Percentiles rank a stretch among this genome's conserved stretches.
Evolutionary conservation across 2,113 vertebrate genomes (phyloP).

Genomic region (Buteo buteo): DNA sequence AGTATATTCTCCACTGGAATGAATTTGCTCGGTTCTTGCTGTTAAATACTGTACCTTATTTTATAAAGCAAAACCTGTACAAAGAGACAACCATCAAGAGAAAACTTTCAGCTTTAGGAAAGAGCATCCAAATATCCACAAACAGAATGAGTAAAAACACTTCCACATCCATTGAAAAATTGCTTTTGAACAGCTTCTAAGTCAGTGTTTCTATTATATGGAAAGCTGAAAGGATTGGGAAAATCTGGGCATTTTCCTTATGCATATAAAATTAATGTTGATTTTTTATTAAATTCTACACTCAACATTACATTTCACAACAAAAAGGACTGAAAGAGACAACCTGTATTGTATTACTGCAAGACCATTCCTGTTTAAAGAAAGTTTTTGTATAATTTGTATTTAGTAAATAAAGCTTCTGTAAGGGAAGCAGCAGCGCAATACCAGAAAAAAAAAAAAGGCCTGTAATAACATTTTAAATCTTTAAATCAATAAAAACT

Average conservation of each 20-base stretch:
- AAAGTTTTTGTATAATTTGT: constrained; percentile 45
- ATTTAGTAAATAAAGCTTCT: constrained; percentile 48
- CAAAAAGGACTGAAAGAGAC: constrained; percentile 48
- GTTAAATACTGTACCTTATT: not conserved
- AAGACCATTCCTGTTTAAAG: constrained; percentile 30
- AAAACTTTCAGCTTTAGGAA: not conserved
- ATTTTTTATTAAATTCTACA: constrained; percentile 15
- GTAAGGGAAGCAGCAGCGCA: constrained; percentile 26
- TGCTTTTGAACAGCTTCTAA: not conserved
- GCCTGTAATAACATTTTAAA: constrained; percentile 28
- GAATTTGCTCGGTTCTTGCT: not conserved
- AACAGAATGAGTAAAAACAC: not conserved
- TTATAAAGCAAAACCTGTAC: constrained; percentile 11
- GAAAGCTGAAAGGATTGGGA: not conserved
- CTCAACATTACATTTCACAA: constrained; percentile 43
- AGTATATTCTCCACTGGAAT: not conserved
- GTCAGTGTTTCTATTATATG: not conserved
- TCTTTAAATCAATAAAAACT: constrained; percentile 49
- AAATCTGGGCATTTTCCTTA: not conserved
- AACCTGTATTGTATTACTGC: not conserved
- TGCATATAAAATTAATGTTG: not conserved
- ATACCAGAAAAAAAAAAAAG: not conserved
- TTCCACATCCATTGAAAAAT: not conserved
- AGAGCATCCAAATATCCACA: not conserved
- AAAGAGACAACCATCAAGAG: not conserved